Percentiles rank a stretch among this genome's conserved stretches.
Conservation (phyloP, 37 sponge, comb jelly and placozoan species). For the Aplysina aerophoba region DNA sequence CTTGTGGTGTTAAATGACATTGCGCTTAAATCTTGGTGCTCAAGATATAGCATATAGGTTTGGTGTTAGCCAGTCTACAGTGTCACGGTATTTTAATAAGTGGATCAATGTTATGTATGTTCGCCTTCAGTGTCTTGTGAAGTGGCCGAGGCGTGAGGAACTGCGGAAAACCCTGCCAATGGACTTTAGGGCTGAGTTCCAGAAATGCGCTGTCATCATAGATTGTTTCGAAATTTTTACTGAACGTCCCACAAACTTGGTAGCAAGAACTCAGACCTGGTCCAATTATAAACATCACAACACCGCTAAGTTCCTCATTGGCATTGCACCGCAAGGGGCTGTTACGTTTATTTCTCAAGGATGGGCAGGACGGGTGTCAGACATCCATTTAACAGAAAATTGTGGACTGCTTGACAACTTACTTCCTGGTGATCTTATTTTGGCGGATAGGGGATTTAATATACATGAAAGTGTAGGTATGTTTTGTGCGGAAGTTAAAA, state of each 20-base stretch:
- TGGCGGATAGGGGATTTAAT: constrained; percentile 56
- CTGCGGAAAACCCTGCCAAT: constrained; percentile 27
- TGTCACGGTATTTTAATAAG: constrained; percentile 51
- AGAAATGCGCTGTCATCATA: constrained; percentile 39
- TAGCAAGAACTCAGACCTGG: constrained; percentile 51
- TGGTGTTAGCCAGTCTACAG: constrained; percentile 38
- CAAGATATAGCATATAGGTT: constrained; percentile 57
- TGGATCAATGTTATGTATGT: constrained; percentile 47
- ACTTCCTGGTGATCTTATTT: constrained; percentile 51
- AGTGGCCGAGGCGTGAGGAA: constrained; percentile 43
- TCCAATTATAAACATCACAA: constrained; percentile 58
- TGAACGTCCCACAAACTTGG: constrained; percentile 31
- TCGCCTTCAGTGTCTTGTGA: constrained; percentile 11
- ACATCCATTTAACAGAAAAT: constrained; percentile 44
- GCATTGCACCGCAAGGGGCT: constrained; percentile 46
- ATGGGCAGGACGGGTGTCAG: constrained; percentile 59
- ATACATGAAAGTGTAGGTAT: constrained; percentile 39
- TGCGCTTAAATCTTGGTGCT: constrained; percentile 40
- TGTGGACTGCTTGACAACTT: constrained; percentile 46
- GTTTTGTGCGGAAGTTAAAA: constrained; percentile 29
- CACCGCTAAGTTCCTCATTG: constrained; percentile 53
- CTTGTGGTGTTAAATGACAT: constrained; percentile 37
- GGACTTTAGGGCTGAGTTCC: constrained; percentile 17
- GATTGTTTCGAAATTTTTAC: constrained; percentile 50
- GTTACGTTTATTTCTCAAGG: constrained; percentile 47